Evolutionary conservation across 2,113 vertebrate genomes (phyloP).

Genomic region (Ameiurus melas): DNA sequence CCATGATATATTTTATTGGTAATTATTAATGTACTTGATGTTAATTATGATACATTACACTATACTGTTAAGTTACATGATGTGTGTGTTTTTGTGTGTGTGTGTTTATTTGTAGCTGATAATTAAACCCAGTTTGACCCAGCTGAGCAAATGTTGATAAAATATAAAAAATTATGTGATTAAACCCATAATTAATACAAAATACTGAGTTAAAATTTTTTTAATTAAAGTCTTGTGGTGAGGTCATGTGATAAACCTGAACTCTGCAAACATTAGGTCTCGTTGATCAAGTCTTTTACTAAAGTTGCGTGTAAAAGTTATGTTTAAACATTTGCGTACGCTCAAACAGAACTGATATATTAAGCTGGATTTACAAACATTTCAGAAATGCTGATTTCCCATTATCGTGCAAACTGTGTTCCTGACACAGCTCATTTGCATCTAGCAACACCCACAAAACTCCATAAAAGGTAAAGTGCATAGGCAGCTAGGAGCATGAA

Average conservation of each 20-base stretch:
- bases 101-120: not conserved
- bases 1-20: not conserved
- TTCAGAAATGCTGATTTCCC: not conserved
- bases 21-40: not conserved
- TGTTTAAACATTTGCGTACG: not conserved
- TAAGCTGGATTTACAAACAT: not conserved
- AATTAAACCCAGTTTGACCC: not conserved
- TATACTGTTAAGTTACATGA: not conserved
- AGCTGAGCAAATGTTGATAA: not conserved
- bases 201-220: not conserved
- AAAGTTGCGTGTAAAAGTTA: not conserved
- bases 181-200: not conserved
- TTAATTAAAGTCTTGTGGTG: not conserved
- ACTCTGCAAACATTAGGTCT: not conserved
- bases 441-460: not conserved
- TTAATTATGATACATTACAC: not conserved
- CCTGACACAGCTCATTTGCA: too few relatives aligned
- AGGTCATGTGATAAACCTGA: not conserved
- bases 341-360: not conserved
- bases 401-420: not conserved
- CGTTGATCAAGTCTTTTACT: not conserved
- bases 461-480: not conserved
- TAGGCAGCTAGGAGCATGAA: not conserved
- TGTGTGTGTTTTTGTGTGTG: not conserved
- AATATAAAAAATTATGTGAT: not conserved